Evolutionary conservation across 1,140 invertebrate species (phyloP).

Genomic region (Drosophila willistoni): DNA sequence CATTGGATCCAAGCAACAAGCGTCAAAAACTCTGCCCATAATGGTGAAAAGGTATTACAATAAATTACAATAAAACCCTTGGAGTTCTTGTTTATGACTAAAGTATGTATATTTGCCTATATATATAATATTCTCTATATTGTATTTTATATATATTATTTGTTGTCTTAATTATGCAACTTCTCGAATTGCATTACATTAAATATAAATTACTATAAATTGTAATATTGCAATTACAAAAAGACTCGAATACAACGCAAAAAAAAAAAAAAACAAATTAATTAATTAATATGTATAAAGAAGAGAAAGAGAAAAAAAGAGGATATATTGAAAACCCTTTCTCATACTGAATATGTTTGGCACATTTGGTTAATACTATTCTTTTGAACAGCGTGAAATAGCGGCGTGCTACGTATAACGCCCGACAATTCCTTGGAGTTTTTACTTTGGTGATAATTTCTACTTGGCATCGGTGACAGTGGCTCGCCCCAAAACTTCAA

Average conservation of each 20-base stretch:
- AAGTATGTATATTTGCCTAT: conserved; percentile 1
- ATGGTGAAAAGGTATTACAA: too few relatives aligned
- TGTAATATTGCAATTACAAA: conserved; percentile 13
- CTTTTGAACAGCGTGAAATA: conserved; percentile 75
- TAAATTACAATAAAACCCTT: too few relatives aligned
- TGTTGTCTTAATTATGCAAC: conserved; percentile 5
- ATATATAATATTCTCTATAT: not conserved
- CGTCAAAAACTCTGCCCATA: too few relatives aligned
- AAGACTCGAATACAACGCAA: conserved; percentile 14
- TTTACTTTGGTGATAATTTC: conserved; percentile 81
- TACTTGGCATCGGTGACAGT: conserved; percentile 79
- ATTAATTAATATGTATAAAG: not conserved
- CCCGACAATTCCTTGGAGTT: conserved; percentile 80
- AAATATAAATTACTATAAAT: conserved; percentile 45
- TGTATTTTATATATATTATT: not conserved
- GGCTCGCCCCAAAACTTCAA: conserved; percentile 82
- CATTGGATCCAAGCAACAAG: too few relatives aligned
- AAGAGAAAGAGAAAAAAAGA: conserved; percentile 48
- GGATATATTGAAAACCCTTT: conserved; percentile 10
- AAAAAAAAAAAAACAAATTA: not conserved
- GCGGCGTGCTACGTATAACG: conserved; percentile 76
- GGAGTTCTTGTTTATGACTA: not conserved
- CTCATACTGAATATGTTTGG: conserved; percentile 82
- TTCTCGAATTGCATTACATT: conserved; percentile 18
- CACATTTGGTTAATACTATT: conserved; percentile 82